Evolutionary conservation across 2,113 vertebrate species (phyloP).

Genomic region (Fukomys damarensis): DNA sequence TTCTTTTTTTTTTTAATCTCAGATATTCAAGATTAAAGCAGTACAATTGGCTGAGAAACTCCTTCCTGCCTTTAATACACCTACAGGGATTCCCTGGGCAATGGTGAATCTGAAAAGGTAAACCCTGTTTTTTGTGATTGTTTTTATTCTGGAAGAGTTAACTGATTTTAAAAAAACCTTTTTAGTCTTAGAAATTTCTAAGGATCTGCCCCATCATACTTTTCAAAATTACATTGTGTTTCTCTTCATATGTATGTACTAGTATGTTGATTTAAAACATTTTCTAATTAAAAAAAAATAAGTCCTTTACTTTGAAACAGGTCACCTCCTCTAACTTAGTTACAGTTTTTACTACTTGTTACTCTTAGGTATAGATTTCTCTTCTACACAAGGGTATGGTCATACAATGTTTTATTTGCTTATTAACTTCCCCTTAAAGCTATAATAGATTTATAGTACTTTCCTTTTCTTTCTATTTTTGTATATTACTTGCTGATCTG

Average conservation of each 20-base stretch:
- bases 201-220: background rate
- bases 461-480: background rate
- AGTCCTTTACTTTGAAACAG: conserved; percentile 15
- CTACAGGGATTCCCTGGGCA: conserved; percentile 99
- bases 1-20: conserved; percentile 64
- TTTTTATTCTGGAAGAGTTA: conserved; percentile 37
- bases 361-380: background rate
- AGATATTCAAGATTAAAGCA: conserved; percentile 98
- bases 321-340: background rate
- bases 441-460: background rate
- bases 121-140: conserved; percentile 71
- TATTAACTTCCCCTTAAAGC: background rate
- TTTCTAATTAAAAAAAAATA: background rate
- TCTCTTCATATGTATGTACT: background rate
- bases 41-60: conserved; percentile 98
- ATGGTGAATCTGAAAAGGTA: conserved; percentile 99
- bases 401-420: background rate
- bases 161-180: background rate
- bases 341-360: background rate
- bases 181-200: conserved; percentile 23
- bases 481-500: background rate
- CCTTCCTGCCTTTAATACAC: conserved; percentile 98
- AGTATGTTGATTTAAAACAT: background rate
- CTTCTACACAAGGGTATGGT: background rate
- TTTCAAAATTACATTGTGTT: conserved; percentile 55